Conservation (phyloP, 2,888 invertebrate genomes). For the Rhabditoides inermis region DNA sequence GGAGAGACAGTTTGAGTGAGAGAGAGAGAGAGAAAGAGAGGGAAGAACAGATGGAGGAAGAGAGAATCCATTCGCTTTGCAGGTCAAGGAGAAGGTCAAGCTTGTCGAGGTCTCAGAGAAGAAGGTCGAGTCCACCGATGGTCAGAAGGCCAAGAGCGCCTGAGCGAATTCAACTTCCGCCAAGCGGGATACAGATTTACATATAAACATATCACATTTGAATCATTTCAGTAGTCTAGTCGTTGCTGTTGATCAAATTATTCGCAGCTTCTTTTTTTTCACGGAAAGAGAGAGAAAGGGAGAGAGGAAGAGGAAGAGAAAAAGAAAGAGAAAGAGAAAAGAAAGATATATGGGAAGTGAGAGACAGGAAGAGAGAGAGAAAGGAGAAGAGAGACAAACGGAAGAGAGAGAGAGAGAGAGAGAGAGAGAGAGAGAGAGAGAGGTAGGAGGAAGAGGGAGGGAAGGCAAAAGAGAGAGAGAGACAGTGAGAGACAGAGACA, state of each 20-base stretch:
- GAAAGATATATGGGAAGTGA: neutral
- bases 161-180: too few species aligned
- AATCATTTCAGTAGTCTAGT: too few species aligned
- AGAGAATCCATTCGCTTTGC: too few species aligned
- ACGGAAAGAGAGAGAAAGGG: slow-evolving; percentile 6
- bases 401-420: neutral
- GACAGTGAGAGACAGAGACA: neutral
- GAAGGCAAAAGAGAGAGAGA: neutral
- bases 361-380: neutral
- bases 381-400: neutral
- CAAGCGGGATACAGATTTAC: too few species aligned
- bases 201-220: too few species aligned
- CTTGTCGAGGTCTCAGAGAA: neutral
- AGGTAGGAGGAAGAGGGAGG: neutral
- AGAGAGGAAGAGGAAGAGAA: slow-evolving; percentile 2
- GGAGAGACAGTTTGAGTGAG: too few species aligned
- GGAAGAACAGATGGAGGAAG: too few species aligned
- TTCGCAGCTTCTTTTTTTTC: too few species aligned
- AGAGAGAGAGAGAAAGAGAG: too few species aligned
- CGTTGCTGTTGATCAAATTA: too few species aligned
- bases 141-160: too few species aligned
- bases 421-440: neutral
- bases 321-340: neutral
- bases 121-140: too few species aligned
- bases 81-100: neutral